These are phyloP conservation scores for Trematomus loennbergii DNA, from an alignment of 2,113 vertebrate genomes.

Conservation along the genomic window DNA sequence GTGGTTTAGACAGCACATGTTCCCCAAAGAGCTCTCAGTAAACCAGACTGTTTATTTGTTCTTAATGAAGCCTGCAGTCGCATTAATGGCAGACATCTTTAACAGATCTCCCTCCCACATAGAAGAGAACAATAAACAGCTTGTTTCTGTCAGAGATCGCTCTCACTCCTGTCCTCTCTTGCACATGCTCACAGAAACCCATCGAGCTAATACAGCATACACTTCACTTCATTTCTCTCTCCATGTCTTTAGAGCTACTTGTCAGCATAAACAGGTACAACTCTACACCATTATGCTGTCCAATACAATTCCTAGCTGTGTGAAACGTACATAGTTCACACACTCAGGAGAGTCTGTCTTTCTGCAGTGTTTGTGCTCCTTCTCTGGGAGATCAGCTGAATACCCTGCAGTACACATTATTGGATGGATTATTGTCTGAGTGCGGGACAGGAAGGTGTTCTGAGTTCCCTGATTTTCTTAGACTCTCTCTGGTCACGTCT, in stretches of 20 bases:
- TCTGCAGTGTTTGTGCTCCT: not conserved
- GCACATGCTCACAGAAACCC: not conserved
- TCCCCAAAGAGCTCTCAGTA: conserved; percentile 50
- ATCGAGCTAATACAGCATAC: not conserved
- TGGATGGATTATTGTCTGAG: no score
- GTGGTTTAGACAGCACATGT: conserved; percentile 47
- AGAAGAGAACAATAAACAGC: conserved; percentile 68
- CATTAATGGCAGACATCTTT: conserved; percentile 66
- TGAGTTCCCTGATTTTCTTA: conserved; percentile 26
- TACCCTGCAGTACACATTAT: conserved; percentile 53
- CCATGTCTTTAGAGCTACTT: not conserved
- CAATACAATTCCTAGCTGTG: not conserved
- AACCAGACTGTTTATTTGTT: conserved; percentile 68
- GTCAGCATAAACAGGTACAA: not conserved
- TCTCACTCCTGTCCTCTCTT: not conserved
- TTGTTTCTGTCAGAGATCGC: conserved; percentile 37
- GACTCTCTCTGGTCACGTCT: conserved; percentile 12
- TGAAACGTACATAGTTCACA: not conserved
- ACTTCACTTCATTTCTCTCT: not conserved
- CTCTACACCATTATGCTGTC: not conserved
- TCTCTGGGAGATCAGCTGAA: conserved; percentile 20
- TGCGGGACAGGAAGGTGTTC: conserved; percentile 27
- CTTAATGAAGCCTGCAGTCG: conserved; percentile 71
- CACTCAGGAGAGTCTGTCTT: conserved; percentile 8
- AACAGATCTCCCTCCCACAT: conserved; percentile 62